Conservation (phyloP, 2,113 vertebrate genomes). For the Ornithorhynchus anatinus region DNA sequence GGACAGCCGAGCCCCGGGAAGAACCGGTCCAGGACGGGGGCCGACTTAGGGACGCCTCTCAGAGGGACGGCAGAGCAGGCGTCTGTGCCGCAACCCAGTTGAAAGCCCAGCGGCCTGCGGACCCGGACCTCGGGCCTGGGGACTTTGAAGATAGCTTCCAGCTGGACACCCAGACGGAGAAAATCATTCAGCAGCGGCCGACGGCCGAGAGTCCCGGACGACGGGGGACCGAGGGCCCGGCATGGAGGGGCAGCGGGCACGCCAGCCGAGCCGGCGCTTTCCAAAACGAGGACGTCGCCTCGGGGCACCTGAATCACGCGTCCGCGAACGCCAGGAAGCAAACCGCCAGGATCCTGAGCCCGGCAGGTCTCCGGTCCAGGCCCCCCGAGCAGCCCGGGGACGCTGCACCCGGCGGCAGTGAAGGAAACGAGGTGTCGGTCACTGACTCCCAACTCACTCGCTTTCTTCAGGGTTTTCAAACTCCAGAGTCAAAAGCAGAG, state of each 20-base stretch:
- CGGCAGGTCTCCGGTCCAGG: too few species aligned
- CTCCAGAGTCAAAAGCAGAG: slow-evolving; percentile 68
- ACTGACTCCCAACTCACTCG: slow-evolving; percentile 89
- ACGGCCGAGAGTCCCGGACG: slow-evolving; percentile 39
- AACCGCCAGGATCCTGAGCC: neutral
- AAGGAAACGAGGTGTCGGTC: slow-evolving; percentile 79
- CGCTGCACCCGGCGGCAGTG: slow-evolving; percentile 21
- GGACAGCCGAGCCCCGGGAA: neutral
- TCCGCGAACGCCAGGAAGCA: neutral
- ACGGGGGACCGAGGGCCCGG: slow-evolving; percentile 18
- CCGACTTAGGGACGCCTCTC: neutral
- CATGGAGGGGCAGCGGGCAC: neutral
- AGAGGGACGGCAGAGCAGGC: slow-evolving; percentile 26
- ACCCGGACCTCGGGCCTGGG: slow-evolving; percentile 59
- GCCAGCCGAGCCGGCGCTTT: neutral
- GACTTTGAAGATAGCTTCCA: slow-evolving; percentile 91
- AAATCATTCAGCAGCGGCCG: slow-evolving; percentile 79
- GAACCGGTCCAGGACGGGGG: slow-evolving; percentile 20
- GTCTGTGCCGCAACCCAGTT: slow-evolving; percentile 17
- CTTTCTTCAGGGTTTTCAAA: slow-evolving; percentile 82
- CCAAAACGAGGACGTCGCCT: neutral
- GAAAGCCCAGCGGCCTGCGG: slow-evolving; percentile 66
- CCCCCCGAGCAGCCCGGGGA: slow-evolving; percentile 5
- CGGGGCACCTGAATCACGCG: neutral
- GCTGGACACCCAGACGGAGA: slow-evolving; percentile 91